phyloP scores from a whole-genome alignment of 2,888 invertebrate genomes.

The Pemphredon lugubris region DNA sequence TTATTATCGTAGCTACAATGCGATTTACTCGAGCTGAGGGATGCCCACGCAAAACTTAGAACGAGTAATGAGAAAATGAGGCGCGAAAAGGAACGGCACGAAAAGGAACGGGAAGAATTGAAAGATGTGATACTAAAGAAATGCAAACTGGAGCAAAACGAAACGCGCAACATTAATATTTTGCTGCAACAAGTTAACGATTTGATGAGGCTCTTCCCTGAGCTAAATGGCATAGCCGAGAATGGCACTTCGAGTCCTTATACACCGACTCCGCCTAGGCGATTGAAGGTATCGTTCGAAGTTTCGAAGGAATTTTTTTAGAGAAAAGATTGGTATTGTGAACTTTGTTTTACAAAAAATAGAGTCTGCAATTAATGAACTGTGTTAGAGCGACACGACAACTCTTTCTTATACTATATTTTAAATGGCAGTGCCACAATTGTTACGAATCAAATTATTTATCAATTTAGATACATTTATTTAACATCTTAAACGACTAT shows the following conservation, averaged over 20 bases:
- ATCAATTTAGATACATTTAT: too few relatives aligned
- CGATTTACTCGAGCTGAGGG: slow-evolving; percentile 92
- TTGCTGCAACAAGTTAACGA: slow-evolving; percentile 91
- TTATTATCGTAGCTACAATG: slow-evolving; percentile 90
- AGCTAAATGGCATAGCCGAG: slow-evolving; percentile 83
- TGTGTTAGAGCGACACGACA: too few relatives aligned
- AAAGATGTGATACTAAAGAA: slow-evolving; percentile 81
- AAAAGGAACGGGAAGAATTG: slow-evolving; percentile 88
- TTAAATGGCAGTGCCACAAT: too few relatives aligned
- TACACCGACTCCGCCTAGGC: slow-evolving; percentile 88
- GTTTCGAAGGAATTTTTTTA: too few relatives aligned
- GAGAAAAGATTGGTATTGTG: too few relatives aligned
- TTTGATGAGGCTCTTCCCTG: slow-evolving; percentile 89
- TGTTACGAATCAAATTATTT: too few relatives aligned
- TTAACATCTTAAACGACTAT: too few relatives aligned
- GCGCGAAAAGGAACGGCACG: slow-evolving; percentile 92
- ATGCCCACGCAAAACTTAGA: slow-evolving; percentile 94
- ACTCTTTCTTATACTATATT: too few relatives aligned
- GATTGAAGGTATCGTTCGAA: slow-evolving; percentile 85
- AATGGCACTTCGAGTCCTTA: slow-evolving; percentile 81
- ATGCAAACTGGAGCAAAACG: slow-evolving; percentile 84
- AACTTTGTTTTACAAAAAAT: too few relatives aligned
- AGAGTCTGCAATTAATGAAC: too few relatives aligned
- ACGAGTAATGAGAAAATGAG: slow-evolving; percentile 95
- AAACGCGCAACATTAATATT: slow-evolving; percentile 88